Evolutionary conservation across 2,113 vertebrate species (phyloP).

Genomic region (Etia nguti): DNA sequence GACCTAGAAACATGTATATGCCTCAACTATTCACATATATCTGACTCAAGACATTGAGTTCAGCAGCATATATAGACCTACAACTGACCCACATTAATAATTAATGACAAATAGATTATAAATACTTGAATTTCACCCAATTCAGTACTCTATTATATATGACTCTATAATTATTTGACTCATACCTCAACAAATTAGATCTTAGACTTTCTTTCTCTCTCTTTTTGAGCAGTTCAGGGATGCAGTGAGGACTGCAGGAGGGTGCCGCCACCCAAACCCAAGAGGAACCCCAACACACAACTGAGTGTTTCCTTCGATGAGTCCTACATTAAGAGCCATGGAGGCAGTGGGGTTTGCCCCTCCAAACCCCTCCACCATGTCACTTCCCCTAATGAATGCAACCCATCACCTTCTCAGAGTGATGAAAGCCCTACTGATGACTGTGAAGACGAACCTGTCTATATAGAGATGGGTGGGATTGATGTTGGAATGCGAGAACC

Average conservation of each 20-base stretch:
- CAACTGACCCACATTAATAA: slow-evolving; percentile 28
- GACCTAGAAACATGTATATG: slow-evolving; percentile 67
- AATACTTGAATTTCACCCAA: neutral
- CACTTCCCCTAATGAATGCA: slow-evolving; percentile 66
- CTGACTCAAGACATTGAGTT: slow-evolving; percentile 46
- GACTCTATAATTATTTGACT: neutral
- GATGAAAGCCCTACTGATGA: slow-evolving; percentile 75
- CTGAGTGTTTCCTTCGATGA: slow-evolving; percentile 97
- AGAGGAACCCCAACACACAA: slow-evolving; percentile 95
- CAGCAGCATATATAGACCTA: slow-evolving; percentile 24
- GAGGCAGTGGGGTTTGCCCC: slow-evolving; percentile 70
- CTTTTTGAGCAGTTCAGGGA: slow-evolving; percentile 76
- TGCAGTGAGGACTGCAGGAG: slow-evolving; percentile 96
- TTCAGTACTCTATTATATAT: neutral
- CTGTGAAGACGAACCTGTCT: slow-evolving; percentile 91
- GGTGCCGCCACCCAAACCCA: slow-evolving; percentile 95
- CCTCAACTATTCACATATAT: slow-evolving; percentile 39
- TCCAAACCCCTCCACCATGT: slow-evolving; percentile 48
- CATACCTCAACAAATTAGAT: neutral
- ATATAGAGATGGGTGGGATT: slow-evolving; percentile 98
- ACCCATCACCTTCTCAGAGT: slow-evolving; percentile 76
- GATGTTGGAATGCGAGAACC: slow-evolving; percentile 73
- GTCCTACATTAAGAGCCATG: slow-evolving; percentile 86
- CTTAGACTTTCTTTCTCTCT: neutral
- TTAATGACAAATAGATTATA: neutral